phyloP scores from a whole-genome alignment of 2,113 vertebrate genomes.

The human region DNA sequence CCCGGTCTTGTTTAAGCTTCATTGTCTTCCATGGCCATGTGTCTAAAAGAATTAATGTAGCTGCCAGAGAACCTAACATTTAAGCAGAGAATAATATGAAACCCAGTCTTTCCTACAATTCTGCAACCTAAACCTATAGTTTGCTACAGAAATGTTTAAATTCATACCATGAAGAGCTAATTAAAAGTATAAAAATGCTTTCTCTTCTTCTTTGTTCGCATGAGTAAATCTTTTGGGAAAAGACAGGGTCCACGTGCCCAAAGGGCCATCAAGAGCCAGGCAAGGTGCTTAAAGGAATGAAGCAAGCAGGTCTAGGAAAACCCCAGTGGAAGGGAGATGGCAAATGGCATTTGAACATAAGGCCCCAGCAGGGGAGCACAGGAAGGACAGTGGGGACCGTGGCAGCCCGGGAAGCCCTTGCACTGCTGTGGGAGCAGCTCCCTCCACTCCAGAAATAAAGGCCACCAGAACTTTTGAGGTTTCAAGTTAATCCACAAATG shows the following conservation, averaged over 20 bases:
- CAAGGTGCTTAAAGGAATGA: background rate
- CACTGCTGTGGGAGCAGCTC: background rate
- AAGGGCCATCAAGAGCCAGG: background rate
- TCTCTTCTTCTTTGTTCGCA: constrained; percentile 37
- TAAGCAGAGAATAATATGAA: background rate
- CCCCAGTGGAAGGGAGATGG: background rate
- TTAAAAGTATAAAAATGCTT: constrained; percentile 39
- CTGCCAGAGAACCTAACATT: background rate
- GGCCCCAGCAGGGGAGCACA: rapidly evolving
- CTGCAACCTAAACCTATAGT: background rate
- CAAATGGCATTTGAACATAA: background rate
- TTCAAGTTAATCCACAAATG: background rate
- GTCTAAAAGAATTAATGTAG: background rate
- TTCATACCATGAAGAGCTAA: constrained; percentile 34
- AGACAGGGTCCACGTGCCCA: background rate
- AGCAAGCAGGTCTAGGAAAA: background rate
- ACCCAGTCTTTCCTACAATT: constrained; percentile 11
- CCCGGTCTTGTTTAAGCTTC: background rate
- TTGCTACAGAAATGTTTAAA: constrained; percentile 36
- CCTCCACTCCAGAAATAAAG: background rate
- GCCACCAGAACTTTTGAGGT: background rate
- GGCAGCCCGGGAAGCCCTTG: too few relatives aligned
- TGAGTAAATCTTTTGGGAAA: constrained; percentile 23
- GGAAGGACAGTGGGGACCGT: background rate
- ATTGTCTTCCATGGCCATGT: background rate